Evolutionary conservation across 2,888 invertebrate species (phyloP), one percentile per base, ranked within the genome.

Genomic region (Andrena dorsata): DNA sequence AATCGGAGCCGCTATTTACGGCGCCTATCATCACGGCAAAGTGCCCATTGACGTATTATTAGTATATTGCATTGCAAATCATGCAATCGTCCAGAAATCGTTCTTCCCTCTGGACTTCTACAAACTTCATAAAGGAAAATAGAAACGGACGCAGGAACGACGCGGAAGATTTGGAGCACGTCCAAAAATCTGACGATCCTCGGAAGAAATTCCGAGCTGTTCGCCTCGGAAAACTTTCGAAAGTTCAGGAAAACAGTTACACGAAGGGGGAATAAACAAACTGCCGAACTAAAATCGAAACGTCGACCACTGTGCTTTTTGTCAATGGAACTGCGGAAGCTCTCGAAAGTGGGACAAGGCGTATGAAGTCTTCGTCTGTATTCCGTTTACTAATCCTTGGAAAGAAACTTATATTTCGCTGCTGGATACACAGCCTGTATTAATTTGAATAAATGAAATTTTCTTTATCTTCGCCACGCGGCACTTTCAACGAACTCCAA

Each of bases 11-110:
- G 53, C 20, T 80, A 76, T 80, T 76, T 72, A 76, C 66, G 51
- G 68, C 80, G 76, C 63, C 63, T 82, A 72, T 76, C 82, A 53
- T 80, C 72, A n/a, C 56, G 69, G 8, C 73, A 73, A 78, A 70
- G 26, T 58, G 65, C 60, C 68, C 49, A 74, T 78, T 76, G 80
- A 80, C 69, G 51, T 35, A 51, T 26, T 26, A 80, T 76, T 68
- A 58, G 58, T 58, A 69, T 64, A 68, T 56, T 63, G 32, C 64
- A 26, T 65, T 56, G 66, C 35, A 41, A 26, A 16, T 4, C 2
- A 26, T 35, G 8, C 35, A 32, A 70, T 66, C 13, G 16, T 58
- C 76, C 30, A 47, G 53, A 41, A 49, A 30, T 30, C 23, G 71
- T 65, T 66, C 56, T n/a, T 41, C 65, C 26, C 32, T 3, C 23